Percentiles rank a stretch among this genome's conserved stretches.
Conservation (phyloP, 2,113 vertebrate species). For the Vidua macroura region DNA sequence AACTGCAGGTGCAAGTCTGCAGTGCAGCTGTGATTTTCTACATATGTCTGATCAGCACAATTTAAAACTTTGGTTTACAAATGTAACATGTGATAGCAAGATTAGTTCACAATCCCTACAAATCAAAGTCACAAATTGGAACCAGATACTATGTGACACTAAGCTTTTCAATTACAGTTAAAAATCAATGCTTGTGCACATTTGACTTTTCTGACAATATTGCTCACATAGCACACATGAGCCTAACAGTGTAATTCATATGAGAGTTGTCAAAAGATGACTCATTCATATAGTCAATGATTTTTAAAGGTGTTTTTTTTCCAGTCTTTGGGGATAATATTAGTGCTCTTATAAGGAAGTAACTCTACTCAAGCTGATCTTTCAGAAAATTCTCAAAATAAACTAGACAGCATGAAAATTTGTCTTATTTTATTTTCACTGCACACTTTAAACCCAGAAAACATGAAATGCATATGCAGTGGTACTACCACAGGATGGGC, state of each 20-base stretch:
- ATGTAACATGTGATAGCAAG: slow-evolving; percentile 32
- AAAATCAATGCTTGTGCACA: slow-evolving; percentile 29
- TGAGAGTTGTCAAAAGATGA: background rate
- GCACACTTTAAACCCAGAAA: background rate
- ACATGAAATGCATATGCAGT: background rate
- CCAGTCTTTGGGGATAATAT: background rate
- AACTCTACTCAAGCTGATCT: background rate
- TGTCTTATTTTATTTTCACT: background rate
- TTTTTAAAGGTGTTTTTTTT: background rate
- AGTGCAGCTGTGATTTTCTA: slow-evolving; percentile 36
- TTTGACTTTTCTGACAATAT: background rate
- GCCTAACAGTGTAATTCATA: background rate
- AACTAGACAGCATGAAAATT: background rate
- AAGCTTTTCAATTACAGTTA: slow-evolving; percentile 13
- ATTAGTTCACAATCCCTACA: slow-evolving; percentile 54
- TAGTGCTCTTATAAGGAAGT: background rate
- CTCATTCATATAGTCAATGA: background rate
- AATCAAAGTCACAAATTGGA: slow-evolving; percentile 56
- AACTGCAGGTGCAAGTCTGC: slow-evolving; percentile 43
- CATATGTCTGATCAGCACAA: slow-evolving; percentile 16
- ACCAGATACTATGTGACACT: slow-evolving; percentile 15
- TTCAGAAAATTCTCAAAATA: background rate
- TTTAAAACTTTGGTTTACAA: slow-evolving; percentile 52
- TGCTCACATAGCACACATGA: background rate
- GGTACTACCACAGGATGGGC: background rate